Evolutionary conservation across 2,113 vertebrate species (phyloP), one percentile per base, ranked within the genome.

Genomic region (human (Homo sapiens)): DNA sequence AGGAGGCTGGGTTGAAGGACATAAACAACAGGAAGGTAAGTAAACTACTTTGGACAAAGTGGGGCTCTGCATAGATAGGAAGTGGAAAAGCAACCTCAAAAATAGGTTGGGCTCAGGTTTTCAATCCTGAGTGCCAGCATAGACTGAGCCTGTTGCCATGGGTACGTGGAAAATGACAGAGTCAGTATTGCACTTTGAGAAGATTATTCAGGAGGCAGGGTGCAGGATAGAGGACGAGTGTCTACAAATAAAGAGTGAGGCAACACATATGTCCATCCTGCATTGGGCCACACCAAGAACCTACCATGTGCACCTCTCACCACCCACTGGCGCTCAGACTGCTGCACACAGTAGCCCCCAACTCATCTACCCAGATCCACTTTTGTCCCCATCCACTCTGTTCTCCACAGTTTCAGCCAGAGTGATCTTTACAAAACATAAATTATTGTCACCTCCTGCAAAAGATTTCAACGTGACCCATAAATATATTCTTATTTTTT

Each of bases 1-100:
- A 68, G 7, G 38, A 97, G 11, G 30, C 57, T 50, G 4, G 5
- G 38, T 70, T 82, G 94, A 93, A 89, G 43, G 87, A 50, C 55
- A 79, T 25, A 90, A 48, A 80, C 20, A 45, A 91, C 90, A 84
- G 40, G 85, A 9, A 90, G 35, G 2, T 84, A 38, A 66, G 30
- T 23, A 57, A 61, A 40, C 2, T 16, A 8, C 20, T 79, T 75
- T 40, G 43, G 43, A 78, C 2, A 23, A 20, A 82, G 22, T 59
- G n/a, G 27, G 13, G 8, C 23, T 89, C 91, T 83, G 14, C 45
- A 43, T 35, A 79, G 59, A 64, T 23, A 75, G 7, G 4, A 76
- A 82, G 32, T 59, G 40, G 16, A 94, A 22, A 93, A 3, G 16
- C 1, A 7, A 57, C 27, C 35, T 45, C 20, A 35, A 91, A 87